These are phyloP conservation scores for Cryptophagus acutangulus DNA, from an alignment of 2,888 invertebrate species.

Conservation along the genomic window DNA sequence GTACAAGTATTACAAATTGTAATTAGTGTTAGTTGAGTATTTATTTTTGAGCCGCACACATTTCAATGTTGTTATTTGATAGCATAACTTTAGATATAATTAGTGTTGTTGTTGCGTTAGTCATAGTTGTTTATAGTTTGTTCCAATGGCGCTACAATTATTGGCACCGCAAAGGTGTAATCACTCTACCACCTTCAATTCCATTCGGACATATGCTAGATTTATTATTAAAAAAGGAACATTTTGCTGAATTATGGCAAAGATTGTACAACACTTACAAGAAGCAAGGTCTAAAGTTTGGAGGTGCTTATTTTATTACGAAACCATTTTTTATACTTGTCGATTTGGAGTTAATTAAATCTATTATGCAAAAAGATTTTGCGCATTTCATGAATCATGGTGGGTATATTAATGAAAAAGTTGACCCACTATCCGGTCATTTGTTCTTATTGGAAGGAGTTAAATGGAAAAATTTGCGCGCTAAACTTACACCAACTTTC, in stretches of 20 bases:
- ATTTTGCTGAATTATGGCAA: neutral
- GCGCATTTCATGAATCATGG: constrained; percentile 39
- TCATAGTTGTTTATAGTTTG: too few species aligned
- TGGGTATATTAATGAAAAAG: constrained; percentile 33
- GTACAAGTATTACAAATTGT: too few species aligned
- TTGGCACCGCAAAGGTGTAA: neutral
- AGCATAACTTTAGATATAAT: too few species aligned
- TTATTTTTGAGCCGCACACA: too few species aligned
- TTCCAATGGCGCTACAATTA: neutral
- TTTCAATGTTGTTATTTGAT: too few species aligned
- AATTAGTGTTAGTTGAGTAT: too few species aligned
- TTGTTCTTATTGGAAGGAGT: constrained; percentile 36
- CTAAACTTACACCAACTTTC: constrained; percentile 39
- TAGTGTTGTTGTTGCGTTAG: too few species aligned
- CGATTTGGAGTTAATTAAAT: constrained; percentile 39
- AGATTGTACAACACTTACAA: constrained; percentile 23
- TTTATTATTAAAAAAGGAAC: neutral
- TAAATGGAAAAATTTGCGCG: constrained; percentile 45
- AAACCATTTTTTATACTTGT: constrained; percentile 36
- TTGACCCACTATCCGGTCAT: constrained; percentile 36
- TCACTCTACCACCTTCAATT: neutral
- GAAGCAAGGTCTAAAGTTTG: constrained; percentile 23
- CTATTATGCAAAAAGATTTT: constrained; percentile 41
- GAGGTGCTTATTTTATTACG: constrained; percentile 27
- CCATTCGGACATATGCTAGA: neutral